Base-by-base conservation (phyloP, 2,797 vertebrate species). In the Alectoris magna region DNA sequence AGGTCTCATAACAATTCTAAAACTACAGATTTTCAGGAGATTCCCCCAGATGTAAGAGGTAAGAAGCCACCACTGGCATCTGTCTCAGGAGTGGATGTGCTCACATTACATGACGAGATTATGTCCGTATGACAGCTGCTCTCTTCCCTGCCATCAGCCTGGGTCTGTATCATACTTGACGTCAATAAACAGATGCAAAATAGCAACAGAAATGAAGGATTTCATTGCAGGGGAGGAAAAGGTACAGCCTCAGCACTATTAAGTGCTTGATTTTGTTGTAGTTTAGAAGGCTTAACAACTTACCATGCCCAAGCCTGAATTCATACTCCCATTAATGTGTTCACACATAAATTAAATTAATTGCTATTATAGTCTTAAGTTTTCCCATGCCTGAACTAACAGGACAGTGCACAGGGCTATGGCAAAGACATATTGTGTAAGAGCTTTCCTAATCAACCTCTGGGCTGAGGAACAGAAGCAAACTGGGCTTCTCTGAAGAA, bases 41-140 rank as follows among this genome's bases (percentile, higher is more conserved):
- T 53, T 71, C 5, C 17, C 31, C 41, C 36, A 9, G 64, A 48
- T 16, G 11, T 9, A 9, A 26, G 51, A 90, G 15, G 19, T 67
- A 21, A 70, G 34, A 56, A 12, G 19, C 24, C 56, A 44, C 3
- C 18, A 13, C 15, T 59, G 29, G 9, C 16, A 19, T 18, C 60
- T 75, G 19, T 49, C 72, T 44, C 29, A 3, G 21, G 29, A 22
- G n/a, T 34, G 4, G 3, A 43, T 1, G 23, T 49, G n/a, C 14
- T 75, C 0, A 0, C 4, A 16, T 46, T 44, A 29, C 2, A 4
- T 13, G 27, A 11, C 26, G 31, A 63, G 21, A 10, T 36, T 13
- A 6, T 1, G 14, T 27, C 11, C 2, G 0, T 22, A 34, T 21
- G 49, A 39, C 38, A 72, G 39, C 70, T 83, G 38, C 1, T 58